phyloP scores from a whole-genome alignment of 1,140 invertebrate species.

The Thaumatotibia leucotreta region DNA sequence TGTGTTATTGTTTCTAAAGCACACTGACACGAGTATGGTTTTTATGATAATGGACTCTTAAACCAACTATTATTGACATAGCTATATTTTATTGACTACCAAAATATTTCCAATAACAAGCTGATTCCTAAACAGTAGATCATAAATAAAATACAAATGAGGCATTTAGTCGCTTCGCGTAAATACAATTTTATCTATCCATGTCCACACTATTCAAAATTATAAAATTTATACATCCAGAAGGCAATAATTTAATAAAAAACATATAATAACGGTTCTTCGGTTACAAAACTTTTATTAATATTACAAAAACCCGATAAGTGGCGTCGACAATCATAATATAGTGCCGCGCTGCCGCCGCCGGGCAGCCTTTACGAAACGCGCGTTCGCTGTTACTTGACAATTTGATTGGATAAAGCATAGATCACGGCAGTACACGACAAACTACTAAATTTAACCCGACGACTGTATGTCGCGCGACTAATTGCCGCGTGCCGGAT shows the following conservation, averaged over 20 bases:
- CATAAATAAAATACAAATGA: neutral
- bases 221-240: neutral
- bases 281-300: conserved; percentile 3
- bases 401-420: neutral
- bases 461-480: neutral
- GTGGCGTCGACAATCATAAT: conserved; percentile 3
- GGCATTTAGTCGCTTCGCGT: neutral
- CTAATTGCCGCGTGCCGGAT: neutral
- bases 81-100: neutral
- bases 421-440: neutral
- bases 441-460: neutral
- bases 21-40: neutral
- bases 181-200: conserved; percentile 2
- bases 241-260: conserved; percentile 14
- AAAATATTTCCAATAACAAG: neutral
- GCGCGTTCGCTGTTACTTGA: neutral
- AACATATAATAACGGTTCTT: conserved; percentile 4
- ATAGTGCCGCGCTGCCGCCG: neutral
- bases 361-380: neutral
- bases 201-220: conserved; percentile 3
- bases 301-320: conserved; percentile 5
- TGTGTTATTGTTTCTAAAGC: neutral
- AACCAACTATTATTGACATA: neutral
- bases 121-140: neutral
- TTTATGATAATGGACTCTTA: neutral